Percentiles rank a stretch among this genome's conserved stretches.
These are phyloP conservation scores for Leucoma salicis DNA, from an alignment of 2,888 invertebrate genomes.

Conservation along the genomic window DNA sequence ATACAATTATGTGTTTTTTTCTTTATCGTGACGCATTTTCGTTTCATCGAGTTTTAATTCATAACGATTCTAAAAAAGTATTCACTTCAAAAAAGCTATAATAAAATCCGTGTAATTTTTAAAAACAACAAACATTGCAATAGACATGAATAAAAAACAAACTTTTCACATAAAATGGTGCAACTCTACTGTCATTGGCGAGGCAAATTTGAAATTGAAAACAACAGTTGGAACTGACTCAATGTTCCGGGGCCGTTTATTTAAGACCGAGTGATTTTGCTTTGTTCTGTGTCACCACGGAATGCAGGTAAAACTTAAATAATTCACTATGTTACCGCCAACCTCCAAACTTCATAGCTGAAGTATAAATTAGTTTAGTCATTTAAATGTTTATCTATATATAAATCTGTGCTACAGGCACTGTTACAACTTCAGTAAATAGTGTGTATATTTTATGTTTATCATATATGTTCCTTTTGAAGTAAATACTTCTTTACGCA, in stretches of 20 bases:
- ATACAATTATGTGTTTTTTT: too few relatives aligned
- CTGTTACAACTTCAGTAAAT: too few relatives aligned
- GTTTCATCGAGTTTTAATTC: too few relatives aligned
- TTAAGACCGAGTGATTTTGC: constrained; percentile 46
- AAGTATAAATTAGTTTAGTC: constrained; percentile 22
- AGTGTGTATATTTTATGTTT: too few relatives aligned
- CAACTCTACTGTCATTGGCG: constrained; percentile 63
- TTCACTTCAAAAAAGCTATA: too few relatives aligned
- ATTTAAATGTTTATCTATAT: constrained; percentile 23
- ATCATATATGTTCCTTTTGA: too few relatives aligned
- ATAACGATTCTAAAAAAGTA: too few relatives aligned
- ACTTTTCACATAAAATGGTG: constrained; percentile 57
- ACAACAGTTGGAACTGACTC: constrained; percentile 57
- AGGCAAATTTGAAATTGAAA: constrained; percentile 75
- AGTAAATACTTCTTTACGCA: too few relatives aligned
- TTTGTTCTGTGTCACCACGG: constrained; percentile 57
- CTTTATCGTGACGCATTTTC: too few relatives aligned
- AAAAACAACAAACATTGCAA: too few relatives aligned
- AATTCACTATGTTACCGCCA: constrained; percentile 48
- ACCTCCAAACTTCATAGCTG: constrained; percentile 29
- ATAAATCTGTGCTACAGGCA: constrained; percentile 7
- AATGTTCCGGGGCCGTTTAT: constrained; percentile 50
- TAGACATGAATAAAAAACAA: too few relatives aligned
- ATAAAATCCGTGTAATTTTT: too few relatives aligned
- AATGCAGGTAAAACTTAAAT: constrained; percentile 59